Base-by-base conservation (phyloP, 2,888 invertebrate genomes). In the Hypomecis atomaria region DNA sequence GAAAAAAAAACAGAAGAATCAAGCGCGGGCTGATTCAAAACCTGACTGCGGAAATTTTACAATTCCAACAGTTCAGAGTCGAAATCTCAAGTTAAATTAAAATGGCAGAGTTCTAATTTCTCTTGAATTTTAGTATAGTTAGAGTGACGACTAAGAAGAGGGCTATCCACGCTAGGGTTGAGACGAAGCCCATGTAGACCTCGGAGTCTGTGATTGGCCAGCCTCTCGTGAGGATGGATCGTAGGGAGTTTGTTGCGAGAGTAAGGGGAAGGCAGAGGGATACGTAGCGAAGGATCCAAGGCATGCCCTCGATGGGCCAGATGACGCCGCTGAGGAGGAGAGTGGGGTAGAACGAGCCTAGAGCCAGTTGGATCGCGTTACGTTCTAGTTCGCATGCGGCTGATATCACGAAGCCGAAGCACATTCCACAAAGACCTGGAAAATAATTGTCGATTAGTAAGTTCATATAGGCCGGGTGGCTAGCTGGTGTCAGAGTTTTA, bases 271-370 rank as follows among this genome's bases (percentile, higher is more conserved):
- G 94, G 75, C 96, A 95, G 50, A 96, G 94, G 0, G 98, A 96
- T 58, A 98, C 94, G 86, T 97, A 97, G 74, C 96, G 94, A 40
- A 99, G 91, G 64, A 96, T 94, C 76, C 95, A 94, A 2, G 98
- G 98, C 97, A 99, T 98, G 67, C 98, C 98, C 86, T 99, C 98
- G 68, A 98, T 96, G 64, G 99, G 98, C 99, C 99, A 99, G 81
- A 99, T 98, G 44, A 98, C 98, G 61, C 98, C 98, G 77, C 98
- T 98, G 52, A 98, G 94, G 62, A 99, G 91, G 23, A 99, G 94
- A 13, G 98, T 98, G 23, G 99, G 99, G 90, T 98, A 99, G 93
- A 99, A 98, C 49, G 98, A 98, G 52, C 98, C 98, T 13, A 99
- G 93, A 0, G 98, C 97, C 70, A 98, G 89, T 81, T 98, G 98